Conservation (phyloP, 2,113 vertebrate genomes). For the Arothron firmamentum region DNA sequence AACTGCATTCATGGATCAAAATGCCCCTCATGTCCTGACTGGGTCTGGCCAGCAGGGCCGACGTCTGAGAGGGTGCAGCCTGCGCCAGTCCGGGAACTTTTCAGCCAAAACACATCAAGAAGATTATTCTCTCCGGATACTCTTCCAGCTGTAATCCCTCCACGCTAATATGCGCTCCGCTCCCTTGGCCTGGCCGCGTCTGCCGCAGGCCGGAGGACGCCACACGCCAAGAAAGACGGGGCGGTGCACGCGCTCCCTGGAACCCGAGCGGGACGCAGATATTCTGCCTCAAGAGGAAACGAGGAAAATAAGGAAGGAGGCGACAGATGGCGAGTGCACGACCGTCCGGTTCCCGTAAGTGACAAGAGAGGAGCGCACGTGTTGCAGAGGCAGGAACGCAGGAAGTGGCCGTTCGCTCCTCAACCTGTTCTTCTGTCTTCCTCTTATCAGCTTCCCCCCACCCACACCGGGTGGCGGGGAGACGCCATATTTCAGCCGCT, state of each 20-base stretch:
- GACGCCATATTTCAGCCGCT: conserved; percentile 44
- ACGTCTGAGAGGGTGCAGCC: neutral
- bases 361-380: conserved; percentile 21
- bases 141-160: neutral
- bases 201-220: conserved; percentile 29
- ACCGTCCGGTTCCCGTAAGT: conserved; percentile 45
- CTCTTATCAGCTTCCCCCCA: conserved; percentile 27
- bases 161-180: conserved; percentile 3
- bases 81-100: neutral
- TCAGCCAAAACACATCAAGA: neutral
- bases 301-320: conserved; percentile 50
- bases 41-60: too few relatives aligned
- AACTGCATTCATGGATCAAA: too few relatives aligned
- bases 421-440: conserved; percentile 23
- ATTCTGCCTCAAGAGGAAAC: conserved; percentile 34
- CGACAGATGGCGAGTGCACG: conserved; percentile 58
- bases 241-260: too few relatives aligned
- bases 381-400: conserved; percentile 8
- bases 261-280: conserved; percentile 28
- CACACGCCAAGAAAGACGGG: conserved; percentile 27
- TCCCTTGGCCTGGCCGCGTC: conserved; percentile 5
- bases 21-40: too few relatives aligned
- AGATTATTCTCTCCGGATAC: neutral
- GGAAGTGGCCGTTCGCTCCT: conserved; percentile 29
- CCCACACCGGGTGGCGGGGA: conserved; percentile 28